Percentiles rank a stretch among this genome's conserved stretches.
Evolutionary conservation across 2,888 invertebrate species (phyloP).

Genomic region (Neria commutata): DNA sequence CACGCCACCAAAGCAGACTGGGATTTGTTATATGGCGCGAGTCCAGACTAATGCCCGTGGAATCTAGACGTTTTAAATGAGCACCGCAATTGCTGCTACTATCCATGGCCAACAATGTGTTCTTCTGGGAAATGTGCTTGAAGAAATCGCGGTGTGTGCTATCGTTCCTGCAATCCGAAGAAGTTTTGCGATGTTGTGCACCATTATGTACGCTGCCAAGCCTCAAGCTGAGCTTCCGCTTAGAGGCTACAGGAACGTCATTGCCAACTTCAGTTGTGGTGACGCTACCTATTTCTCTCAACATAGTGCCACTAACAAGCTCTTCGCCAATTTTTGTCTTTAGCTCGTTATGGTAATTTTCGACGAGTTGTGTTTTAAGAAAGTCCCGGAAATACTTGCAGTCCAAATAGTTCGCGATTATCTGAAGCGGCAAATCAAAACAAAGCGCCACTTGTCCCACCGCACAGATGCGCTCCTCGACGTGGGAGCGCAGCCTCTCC

Average conservation of each 20-base stretch:
- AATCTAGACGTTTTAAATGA: conserved; percentile 60
- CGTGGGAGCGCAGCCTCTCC: conserved; percentile 79
- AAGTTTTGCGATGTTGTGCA: conserved; percentile 65
- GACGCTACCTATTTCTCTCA: neutral
- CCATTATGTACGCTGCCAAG: conserved; percentile 24
- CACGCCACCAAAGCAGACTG: conserved; percentile 86
- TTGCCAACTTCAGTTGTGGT: too few relatives aligned
- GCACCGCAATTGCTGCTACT: conserved; percentile 32
- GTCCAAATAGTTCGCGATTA: conserved; percentile 79
- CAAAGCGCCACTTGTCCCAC: conserved; percentile 67
- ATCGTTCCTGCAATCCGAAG: conserved; percentile 83
- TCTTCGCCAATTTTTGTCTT: conserved; percentile 42
- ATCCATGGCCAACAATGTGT: conserved; percentile 79
- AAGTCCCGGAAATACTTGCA: conserved; percentile 79
- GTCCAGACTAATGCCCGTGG: conserved; percentile 73
- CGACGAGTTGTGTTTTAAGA: conserved; percentile 83
- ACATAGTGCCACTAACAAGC: neutral
- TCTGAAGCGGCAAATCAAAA: conserved; percentile 80
- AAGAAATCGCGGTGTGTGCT: conserved; percentile 59
- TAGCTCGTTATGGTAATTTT: conserved; percentile 87
- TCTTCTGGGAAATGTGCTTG: conserved; percentile 71
- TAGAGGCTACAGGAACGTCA: too few relatives aligned
- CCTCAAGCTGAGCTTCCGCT: conserved; percentile 29
- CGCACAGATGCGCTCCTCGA: conserved; percentile 89
- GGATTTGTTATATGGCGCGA: conserved; percentile 84